A percentile compares a stretch with the other conserved stretches of the same genome.
These are phyloP conservation scores for Flexamia atlantica DNA, from an alignment of 2,888 invertebrate species.

Conservation along the genomic window DNA sequence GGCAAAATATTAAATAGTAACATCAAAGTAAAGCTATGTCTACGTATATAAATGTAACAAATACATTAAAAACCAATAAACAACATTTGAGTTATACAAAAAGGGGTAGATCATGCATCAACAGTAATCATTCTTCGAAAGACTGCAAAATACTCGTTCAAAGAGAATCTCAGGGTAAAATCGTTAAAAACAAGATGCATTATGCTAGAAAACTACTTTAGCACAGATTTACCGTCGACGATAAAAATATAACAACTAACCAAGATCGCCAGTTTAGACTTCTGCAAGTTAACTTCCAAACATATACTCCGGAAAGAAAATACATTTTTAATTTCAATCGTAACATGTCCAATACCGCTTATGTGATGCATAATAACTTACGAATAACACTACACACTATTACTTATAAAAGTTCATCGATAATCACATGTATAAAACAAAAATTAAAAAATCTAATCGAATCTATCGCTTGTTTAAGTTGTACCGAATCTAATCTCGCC, in stretches of 20 bases:
- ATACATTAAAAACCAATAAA: slow-evolving; percentile 13
- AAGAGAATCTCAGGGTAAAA: not conserved
- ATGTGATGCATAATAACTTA: slow-evolving; percentile 47
- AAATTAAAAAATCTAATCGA: slow-evolving; percentile 18
- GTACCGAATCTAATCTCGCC: slow-evolving; percentile 1
- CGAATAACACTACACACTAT: slow-evolving; percentile 11
- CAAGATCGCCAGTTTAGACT: slow-evolving; percentile 37
- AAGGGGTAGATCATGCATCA: not conserved
- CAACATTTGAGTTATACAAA: not conserved
- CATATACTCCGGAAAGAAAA: slow-evolving; percentile 1
- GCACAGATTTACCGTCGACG: not conserved
- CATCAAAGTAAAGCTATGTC: slow-evolving; percentile 19
- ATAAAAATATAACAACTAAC: slow-evolving; percentile 19
- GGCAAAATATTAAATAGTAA: not conserved
- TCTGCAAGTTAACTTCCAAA: slow-evolving; percentile 49
- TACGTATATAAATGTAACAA: slow-evolving; percentile 28
- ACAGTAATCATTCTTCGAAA: not conserved
- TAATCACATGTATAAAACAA: slow-evolving; percentile 31
- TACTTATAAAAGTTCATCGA: slow-evolving; percentile 27
- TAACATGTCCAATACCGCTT: slow-evolving; percentile 20
- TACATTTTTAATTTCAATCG: not conserved
- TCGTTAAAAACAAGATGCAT: not conserved
- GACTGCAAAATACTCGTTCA: not conserved
- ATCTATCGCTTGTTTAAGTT: slow-evolving; percentile 9
- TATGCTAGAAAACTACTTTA: not conserved